Evolutionary conservation across 2,888 invertebrate genomes (phyloP), one percentile per base, ranked within the genome.

Genomic region (Chloroclystis v-ata): DNA sequence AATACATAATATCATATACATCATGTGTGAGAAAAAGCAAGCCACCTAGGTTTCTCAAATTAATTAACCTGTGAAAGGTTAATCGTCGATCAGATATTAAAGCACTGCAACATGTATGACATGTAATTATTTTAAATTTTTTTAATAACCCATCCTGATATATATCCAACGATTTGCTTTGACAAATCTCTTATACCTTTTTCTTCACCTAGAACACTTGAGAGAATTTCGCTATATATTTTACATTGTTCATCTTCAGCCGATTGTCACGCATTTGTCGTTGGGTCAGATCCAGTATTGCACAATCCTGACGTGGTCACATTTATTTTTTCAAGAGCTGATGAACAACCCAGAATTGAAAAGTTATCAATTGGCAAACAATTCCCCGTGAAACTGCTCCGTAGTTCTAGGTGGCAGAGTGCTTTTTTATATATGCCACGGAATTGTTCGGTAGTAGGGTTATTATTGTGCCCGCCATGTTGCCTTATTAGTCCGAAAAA

Each of bases 261-360:
- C 6, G 32, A 32, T 32, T 14, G 32, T 32, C 14, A 14, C 8
- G 14, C 7, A 1, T 32, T 32, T 9, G 32, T 32, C 32, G 13
- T 32, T 14, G 9, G 13, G 32, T 32, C 32, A 13, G 32, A 32
- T 32, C 14, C 32, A 14, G 32, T 32, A 32, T 32, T 14, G 32
- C 32, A 14, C 32, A 32, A 24, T 24, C 24, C 24, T 29, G 11
- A 11, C 29, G 10, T 10, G 12, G 10, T 29, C 11, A 29, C 10
- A 33, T 33, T 33, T 33, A 33, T 33, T 20, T 33, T 33, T 33
- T 33, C 33, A 33, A 33, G 16, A 2, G 33, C 33, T 16, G 33
- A 33, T n/a, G 33, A 33, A 33, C 33, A 33, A 16, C 20, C n/a
- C 33, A 20, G 20, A 20, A 33, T 33, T 20, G 33, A 20, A 33